Percentiles rank a stretch among this genome's conserved stretches.
Evolutionary conservation across 2,888 invertebrate genomes (phyloP).

Genomic region (Amblyteles armatorius): DNA sequence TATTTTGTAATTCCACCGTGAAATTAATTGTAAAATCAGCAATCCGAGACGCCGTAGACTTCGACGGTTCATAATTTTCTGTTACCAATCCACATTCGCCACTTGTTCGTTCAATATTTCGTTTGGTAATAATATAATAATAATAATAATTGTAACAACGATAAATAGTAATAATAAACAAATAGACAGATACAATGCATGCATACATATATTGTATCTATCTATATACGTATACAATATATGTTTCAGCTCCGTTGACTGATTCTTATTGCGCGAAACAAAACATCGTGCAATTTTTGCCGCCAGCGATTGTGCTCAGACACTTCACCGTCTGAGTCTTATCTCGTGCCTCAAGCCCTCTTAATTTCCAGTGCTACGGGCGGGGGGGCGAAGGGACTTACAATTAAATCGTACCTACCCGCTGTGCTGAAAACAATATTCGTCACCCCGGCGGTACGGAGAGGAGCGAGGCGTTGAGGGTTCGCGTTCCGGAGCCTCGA

Average conservation of each 20-base stretch:
- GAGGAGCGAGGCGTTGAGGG: constrained; percentile 5
- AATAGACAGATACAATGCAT: background rate
- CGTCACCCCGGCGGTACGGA: constrained; percentile 50
- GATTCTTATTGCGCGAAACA: background rate
- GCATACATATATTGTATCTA: background rate
- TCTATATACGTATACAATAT: background rate
- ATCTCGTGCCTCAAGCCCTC: constrained; percentile 27
- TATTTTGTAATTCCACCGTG: background rate
- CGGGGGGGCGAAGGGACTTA: constrained; percentile 27
- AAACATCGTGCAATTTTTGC: constrained; percentile 13
- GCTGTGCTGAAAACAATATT: constrained; percentile 71
- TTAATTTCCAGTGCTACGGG: constrained; percentile 63
- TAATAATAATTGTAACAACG: background rate
- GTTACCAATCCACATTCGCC: background rate
- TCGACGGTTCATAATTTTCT: background rate
- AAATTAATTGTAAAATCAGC: background rate
- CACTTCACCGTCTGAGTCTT: constrained; percentile 17
- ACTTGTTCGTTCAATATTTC: background rate
- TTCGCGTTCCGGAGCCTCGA: constrained; percentile 20
- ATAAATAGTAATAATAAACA: background rate
- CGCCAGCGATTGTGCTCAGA: background rate
- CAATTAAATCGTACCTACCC: constrained; percentile 69
- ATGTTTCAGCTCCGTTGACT: background rate
- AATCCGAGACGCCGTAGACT: background rate
- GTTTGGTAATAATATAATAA: background rate